Base-by-base conservation (phyloP, 1,140 invertebrate genomes). In the Trichonephila inaurata region DNA sequence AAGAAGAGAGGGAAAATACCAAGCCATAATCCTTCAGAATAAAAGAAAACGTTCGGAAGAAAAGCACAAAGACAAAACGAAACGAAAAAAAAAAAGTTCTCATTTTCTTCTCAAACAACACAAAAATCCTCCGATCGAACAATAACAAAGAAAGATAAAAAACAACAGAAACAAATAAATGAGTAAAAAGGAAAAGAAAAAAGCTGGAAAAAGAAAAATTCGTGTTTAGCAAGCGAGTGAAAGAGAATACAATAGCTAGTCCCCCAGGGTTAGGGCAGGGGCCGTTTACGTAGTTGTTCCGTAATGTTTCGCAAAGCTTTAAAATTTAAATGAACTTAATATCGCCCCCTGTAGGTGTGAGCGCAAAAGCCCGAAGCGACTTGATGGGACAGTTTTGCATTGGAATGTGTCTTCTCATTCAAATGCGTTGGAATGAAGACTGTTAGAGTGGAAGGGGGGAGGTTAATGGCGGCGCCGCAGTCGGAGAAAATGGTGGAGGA, bases 301-400 rank as follows among this genome's bases (percentile, higher is more conserved):
- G 62, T 82, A 92, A 92, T 92, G 90, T 92, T 92, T 92, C 51
- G 60, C 60, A 58, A 85, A 81, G 90, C 90, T 81, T 92, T 92
- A 92, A 92, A 92, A 92, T 92, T 92, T 92, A 92, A 92, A 92
- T 92, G 90, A 92, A 92, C 81, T 92, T 92, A 92, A 92, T 92
- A 92, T 92, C 89, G 90, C 33, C 64, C 51, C 64, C 58, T 61
- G 85, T 89, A 89, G 90, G 77, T 92, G 81, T 28, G 81, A 83
- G 83, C 83, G 51, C 83, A 85, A 85, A 28, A 85, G 72, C 24
- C 44, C 90, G 90, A 85, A 66, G 72, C 51, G 61, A 40, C 72
- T 92, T 81, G 81, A 92, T 92, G 90, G 90, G 90, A 92, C 90
- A 92, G 90, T 92, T 92, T 92, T 92, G 82, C 90, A 92, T 92